Conservation (phyloP, 2,113 vertebrate genomes). For the Eublepharis macularius region DNA sequence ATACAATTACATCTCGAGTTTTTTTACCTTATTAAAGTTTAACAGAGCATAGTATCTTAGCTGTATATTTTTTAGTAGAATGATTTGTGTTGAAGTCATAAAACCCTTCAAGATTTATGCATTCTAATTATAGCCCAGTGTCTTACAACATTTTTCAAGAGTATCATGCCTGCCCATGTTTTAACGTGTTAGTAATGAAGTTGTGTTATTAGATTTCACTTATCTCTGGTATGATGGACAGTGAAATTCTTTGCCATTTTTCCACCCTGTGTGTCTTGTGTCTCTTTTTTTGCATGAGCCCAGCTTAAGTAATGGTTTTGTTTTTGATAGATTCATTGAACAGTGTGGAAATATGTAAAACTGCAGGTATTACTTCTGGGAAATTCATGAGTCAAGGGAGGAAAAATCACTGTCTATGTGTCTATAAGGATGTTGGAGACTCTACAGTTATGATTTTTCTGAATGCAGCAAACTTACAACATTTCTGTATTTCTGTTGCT, state of each 20-base stretch:
- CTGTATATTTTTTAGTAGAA: neutral
- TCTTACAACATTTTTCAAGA: neutral
- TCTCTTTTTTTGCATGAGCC: neutral
- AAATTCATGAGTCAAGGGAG: neutral
- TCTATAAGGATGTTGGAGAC: neutral
- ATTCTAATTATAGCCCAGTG: neutral
- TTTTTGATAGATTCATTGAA: neutral
- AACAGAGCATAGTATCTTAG: neutral
- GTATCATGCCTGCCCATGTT: neutral
- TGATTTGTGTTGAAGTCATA: neutral
- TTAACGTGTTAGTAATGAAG: neutral
- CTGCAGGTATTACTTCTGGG: neutral
- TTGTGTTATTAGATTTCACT: neutral
- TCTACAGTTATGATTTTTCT: neutral
- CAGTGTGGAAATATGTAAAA: neutral
- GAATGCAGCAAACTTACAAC: neutral
- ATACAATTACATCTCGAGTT: neutral
- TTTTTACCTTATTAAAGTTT: neutral
- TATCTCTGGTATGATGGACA: neutral
- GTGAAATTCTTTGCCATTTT: neutral
- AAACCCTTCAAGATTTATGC: neutral
- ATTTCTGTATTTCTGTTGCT: neutral
- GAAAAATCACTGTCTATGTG: neutral
- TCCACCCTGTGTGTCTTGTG: neutral
- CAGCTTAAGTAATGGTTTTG: neutral